These are phyloP conservation scores for Vanacampus margaritifer DNA, from an alignment of 2,113 vertebrate genomes.

Conservation along the genomic window DNA sequence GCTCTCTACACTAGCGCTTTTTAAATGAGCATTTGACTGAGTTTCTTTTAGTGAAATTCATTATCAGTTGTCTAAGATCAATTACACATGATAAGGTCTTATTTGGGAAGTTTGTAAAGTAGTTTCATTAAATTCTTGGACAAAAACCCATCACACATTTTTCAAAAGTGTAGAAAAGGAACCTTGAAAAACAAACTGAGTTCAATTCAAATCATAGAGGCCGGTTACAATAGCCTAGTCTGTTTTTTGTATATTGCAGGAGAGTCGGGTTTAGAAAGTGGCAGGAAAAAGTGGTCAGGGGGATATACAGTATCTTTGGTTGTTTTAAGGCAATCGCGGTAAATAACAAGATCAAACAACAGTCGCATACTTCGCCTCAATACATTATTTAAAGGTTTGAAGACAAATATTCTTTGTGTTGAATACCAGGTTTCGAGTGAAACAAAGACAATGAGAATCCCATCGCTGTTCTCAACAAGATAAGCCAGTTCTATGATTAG, in stretches of 20 bases:
- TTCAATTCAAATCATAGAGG: neutral
- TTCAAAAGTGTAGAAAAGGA: neutral
- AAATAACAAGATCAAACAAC: conserved; percentile 18
- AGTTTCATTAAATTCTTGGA: no score
- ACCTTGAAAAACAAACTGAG: neutral
- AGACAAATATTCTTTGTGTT: conserved; percentile 26
- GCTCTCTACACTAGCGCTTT: no score
- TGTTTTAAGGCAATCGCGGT: conserved; percentile 1
- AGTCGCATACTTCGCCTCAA: conserved; percentile 18
- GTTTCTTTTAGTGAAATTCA: no score
- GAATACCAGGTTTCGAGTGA: conserved; percentile 4
- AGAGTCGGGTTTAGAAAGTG: neutral
- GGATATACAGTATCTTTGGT: neutral
- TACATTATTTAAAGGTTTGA: conserved; percentile 20
- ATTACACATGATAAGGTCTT: no score
- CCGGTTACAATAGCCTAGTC: neutral
- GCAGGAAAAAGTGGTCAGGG: neutral
- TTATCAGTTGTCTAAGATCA: no score
- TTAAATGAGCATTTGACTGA: no score
- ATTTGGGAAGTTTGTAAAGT: no score
- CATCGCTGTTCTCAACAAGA: neutral
- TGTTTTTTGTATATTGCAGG: neutral
- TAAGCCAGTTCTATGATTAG: conserved; percentile 25
- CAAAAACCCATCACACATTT: no score
- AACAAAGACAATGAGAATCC: neutral